Evolutionary conservation across 1,140 invertebrate species (phyloP).

Genomic region (Drosophila cardini): DNA sequence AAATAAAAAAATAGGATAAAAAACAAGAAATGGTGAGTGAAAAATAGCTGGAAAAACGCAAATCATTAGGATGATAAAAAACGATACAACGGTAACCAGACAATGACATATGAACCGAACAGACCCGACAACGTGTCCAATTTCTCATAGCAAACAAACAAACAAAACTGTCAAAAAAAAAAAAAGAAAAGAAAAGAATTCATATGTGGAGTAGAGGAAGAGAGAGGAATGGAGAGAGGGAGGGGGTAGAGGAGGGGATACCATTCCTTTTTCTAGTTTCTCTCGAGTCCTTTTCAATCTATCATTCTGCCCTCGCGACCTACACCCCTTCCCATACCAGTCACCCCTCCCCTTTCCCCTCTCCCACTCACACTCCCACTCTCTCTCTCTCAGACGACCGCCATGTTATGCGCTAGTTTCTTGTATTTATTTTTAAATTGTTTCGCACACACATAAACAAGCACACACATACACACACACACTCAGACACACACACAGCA

Average conservation of each 20-base stretch:
- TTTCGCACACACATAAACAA: constrained; percentile 60
- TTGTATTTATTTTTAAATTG: constrained; percentile 83
- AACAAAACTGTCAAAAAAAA: constrained; percentile 39
- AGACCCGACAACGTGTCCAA: constrained; percentile 65
- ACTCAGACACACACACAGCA: constrained; percentile 14
- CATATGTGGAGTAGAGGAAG: neutral
- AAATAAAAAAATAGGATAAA: constrained; percentile 15
- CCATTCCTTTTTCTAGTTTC: constrained; percentile 28
- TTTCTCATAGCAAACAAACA: constrained; percentile 63
- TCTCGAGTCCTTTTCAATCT: constrained; percentile 61
- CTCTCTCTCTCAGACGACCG: constrained; percentile 15
- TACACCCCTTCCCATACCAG: neutral
- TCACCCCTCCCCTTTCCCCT: neutral
- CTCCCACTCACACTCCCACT: neutral
- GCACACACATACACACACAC: constrained; percentile 24
- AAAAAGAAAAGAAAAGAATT: constrained; percentile 3
- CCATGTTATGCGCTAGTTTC: constrained; percentile 74
- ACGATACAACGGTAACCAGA: constrained; percentile 53
- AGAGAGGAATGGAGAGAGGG: neutral
- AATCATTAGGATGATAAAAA: constrained; percentile 67
- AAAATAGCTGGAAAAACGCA: constrained; percentile 58
- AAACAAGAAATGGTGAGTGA: constrained; percentile 35
- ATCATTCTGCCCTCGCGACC: constrained; percentile 73
- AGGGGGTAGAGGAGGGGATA: neutral
- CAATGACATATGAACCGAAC: constrained; percentile 69